These are phyloP conservation scores for Danionella cerebrum DNA, from an alignment of 2,113 vertebrate species.

Conservation along the genomic window DNA sequence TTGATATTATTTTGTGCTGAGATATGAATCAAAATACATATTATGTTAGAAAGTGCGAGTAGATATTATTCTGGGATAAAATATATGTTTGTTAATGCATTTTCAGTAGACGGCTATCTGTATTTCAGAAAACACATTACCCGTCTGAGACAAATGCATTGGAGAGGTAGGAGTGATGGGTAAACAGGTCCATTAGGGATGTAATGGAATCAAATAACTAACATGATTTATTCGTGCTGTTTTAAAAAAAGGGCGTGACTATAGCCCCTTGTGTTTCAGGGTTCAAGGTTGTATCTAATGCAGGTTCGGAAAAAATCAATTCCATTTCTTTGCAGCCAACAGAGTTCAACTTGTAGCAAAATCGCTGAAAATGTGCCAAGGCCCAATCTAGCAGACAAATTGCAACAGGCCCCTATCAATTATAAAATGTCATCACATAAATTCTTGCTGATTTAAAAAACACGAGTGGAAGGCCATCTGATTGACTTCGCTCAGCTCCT, in stretches of 20 bases:
- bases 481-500: constrained; percentile 9
- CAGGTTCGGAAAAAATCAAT: not conserved
- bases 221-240: constrained; percentile 53
- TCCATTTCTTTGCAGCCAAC: not conserved
- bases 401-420: not conserved
- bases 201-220: constrained; percentile 61
- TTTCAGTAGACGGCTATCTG: constrained; percentile 37
- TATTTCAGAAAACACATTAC: constrained; percentile 40
- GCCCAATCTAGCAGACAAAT: not conserved
- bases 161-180: constrained; percentile 47
- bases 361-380: not conserved
- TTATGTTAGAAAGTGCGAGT: not conserved
- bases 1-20: constrained; percentile 3
- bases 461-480: constrained; percentile 2
- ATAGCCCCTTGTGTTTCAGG: constrained; percentile 18
- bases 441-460: constrained; percentile 20
- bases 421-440: constrained; percentile 15
- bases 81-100: constrained; percentile 48
- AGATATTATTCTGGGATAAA: constrained; percentile 11
- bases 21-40: not conserved
- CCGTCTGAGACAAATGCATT: constrained; percentile 44
- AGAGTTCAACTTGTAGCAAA: not conserved
- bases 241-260: constrained; percentile 44
- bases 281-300: constrained; percentile 15
- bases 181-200: constrained; percentile 43